Conservation (phyloP, 2,113 vertebrate species). For the Acanthochromis polyacanthus region DNA sequence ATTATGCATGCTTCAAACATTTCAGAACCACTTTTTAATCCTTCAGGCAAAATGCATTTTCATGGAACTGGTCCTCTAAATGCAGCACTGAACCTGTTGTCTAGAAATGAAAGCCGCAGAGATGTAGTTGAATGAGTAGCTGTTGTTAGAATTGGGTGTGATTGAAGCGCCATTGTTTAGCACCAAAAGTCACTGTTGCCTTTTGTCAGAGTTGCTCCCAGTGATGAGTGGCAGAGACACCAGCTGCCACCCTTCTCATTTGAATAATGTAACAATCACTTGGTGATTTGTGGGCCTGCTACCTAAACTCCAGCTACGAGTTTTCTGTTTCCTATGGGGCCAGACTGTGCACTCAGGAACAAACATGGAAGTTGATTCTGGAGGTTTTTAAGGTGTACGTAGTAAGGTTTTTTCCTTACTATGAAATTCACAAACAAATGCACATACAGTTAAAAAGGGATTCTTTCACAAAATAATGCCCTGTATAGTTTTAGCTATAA, state of each 20-base stretch:
- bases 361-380: slow-evolving; percentile 2
- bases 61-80: not conserved
- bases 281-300: slow-evolving; percentile 30
- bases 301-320: slow-evolving; percentile 26
- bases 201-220: slow-evolving; percentile 19
- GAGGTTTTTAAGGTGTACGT: not conserved
- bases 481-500: no score
- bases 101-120: slow-evolving; percentile 4
- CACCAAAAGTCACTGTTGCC: slow-evolving; percentile 14
- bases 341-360: slow-evolving; percentile 2
- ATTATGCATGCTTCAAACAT: not conserved
- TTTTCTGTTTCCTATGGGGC: slow-evolving; percentile 14
- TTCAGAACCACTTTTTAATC: not conserved
- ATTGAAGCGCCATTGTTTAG: slow-evolving; percentile 32
- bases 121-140: slow-evolving; percentile 5
- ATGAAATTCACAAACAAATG: no score
- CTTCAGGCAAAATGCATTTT: not conserved
- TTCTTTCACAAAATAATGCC: no score
- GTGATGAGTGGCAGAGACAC: slow-evolving; percentile 47
- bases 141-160: not conserved
- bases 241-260: slow-evolving; percentile 59
- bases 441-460: no score
- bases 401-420: no score
- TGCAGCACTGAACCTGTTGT: not conserved
- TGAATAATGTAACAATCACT: slow-evolving; percentile 56